Conservation (phyloP, 1,140 invertebrate genomes). For the Frieseomelitta varia region DNA sequence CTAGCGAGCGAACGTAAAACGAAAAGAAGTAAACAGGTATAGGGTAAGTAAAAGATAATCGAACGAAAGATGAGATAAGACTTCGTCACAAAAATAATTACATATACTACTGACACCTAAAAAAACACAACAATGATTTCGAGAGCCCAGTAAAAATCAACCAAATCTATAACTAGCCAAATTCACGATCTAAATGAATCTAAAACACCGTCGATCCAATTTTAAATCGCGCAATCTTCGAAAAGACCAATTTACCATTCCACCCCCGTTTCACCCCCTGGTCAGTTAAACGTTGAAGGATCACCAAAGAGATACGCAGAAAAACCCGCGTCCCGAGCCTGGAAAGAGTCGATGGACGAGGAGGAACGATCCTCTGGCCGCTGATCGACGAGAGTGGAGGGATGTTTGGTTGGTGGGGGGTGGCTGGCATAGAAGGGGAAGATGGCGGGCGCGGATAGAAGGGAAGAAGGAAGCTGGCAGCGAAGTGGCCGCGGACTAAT, state of each 20-base stretch:
- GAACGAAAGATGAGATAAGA: too few species aligned
- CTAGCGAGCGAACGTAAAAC: not conserved
- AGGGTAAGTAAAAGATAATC: too few species aligned
- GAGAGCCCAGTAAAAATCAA: too few species aligned
- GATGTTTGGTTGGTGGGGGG: constrained; percentile 51
- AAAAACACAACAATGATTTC: too few species aligned
- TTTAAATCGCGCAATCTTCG: not conserved
- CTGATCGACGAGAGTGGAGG: constrained; percentile 34
- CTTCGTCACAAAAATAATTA: too few species aligned
- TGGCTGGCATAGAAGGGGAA: constrained; percentile 57
- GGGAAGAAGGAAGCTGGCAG: constrained; percentile 49
- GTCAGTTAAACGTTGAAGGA: not conserved
- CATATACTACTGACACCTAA: too few species aligned
- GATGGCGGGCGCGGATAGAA: constrained; percentile 52
- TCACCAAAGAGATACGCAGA: not conserved
- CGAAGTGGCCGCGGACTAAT: constrained; percentile 75
- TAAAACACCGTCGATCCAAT: accelerated
- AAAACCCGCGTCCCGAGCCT: constrained; percentile 3
- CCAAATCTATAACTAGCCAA: too few species aligned
- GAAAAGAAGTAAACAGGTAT: too few species aligned
- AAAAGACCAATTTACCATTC: not conserved
- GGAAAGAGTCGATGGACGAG: not conserved
- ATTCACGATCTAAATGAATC: not conserved
- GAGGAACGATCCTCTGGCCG: not conserved
- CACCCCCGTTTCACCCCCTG: not conserved